Percentiles rank a stretch among this genome's conserved stretches.
These are phyloP conservation scores for Drosophila baimaii DNA, from an alignment of 1,140 invertebrate species.

Conservation along the genomic window DNA sequence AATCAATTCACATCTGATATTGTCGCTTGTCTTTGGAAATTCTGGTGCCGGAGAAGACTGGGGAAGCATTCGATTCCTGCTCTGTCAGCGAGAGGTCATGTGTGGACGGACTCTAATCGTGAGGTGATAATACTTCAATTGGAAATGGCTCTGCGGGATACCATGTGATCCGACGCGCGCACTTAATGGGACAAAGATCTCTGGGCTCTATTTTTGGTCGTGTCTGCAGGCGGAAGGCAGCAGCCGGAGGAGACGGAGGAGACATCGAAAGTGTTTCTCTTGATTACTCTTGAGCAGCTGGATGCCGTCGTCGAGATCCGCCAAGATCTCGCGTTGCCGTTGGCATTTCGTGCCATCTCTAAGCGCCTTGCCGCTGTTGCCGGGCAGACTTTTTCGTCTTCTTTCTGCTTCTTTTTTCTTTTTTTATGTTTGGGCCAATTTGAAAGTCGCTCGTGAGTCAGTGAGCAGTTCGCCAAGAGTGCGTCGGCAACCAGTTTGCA, in stretches of 20 bases:
- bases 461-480: slow-evolving; percentile 52
- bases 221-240: slow-evolving; percentile 35
- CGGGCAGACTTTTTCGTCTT: slow-evolving; percentile 44
- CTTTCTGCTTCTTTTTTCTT: background rate
- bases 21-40: slow-evolving; percentile 72
- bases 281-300: slow-evolving; percentile 42
- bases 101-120: slow-evolving; percentile 70
- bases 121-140: slow-evolving; percentile 66
- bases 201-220: slow-evolving; percentile 48
- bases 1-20: slow-evolving; percentile 52
- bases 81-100: too few relatives aligned
- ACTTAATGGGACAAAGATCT: slow-evolving; percentile 50
- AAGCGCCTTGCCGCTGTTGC: slow-evolving; percentile 59
- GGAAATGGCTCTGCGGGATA: slow-evolving; percentile 41
- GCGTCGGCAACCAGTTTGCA: slow-evolving; percentile 70
- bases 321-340: slow-evolving; percentile 15
- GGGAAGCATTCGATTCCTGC: slow-evolving; percentile 10
- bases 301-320: slow-evolving; percentile 23
- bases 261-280: slow-evolving; percentile 55
- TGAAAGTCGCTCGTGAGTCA: slow-evolving; percentile 76
- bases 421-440: slow-evolving; percentile 57
- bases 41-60: slow-evolving; percentile 13
- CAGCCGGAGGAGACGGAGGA: slow-evolving; percentile 6
- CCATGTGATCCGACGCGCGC: slow-evolving; percentile 16
- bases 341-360: slow-evolving; percentile 21